Conservation (phyloP, 2,113 vertebrate genomes). For the Beaufortia kweichowensis region DNA sequence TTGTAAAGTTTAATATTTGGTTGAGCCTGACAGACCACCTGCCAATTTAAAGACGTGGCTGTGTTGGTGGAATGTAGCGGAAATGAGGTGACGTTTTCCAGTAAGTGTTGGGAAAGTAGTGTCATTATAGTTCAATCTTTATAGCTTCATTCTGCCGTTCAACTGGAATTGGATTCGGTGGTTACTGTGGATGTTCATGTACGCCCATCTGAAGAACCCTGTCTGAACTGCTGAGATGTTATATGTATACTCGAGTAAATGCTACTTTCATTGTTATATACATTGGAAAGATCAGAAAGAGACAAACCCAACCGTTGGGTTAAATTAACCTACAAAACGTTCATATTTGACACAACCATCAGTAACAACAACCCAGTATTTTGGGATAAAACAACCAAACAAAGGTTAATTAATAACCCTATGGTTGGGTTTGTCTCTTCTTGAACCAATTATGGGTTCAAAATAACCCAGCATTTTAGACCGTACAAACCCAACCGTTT, state of each 20-base stretch:
- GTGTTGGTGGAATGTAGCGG: neutral
- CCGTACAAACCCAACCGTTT: no score
- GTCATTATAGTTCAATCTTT: constrained; percentile 26
- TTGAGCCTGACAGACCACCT: neutral
- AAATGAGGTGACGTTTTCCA: constrained; percentile 21
- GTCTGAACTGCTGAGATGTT: neutral
- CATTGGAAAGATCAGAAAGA: no score
- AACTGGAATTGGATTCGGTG: neutral
- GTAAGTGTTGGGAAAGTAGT: constrained; percentile 11
- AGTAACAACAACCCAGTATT: no score
- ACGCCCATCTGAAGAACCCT: neutral
- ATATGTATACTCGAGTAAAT: neutral
- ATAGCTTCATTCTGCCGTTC: neutral
- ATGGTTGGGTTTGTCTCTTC: no score
- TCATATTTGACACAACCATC: no score
- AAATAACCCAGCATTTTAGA: no score
- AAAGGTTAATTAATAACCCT: no score
- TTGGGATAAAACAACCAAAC: no score
- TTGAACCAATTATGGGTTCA: no score
- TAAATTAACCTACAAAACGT: no score
- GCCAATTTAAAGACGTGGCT: neutral
- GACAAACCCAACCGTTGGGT: no score
- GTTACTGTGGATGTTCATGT: neutral
- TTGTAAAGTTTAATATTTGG: neutral
- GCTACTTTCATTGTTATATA: neutral